phyloP scores from a whole-genome alignment of 1,140 invertebrate genomes.

The Zaprionus nigranus region DNA sequence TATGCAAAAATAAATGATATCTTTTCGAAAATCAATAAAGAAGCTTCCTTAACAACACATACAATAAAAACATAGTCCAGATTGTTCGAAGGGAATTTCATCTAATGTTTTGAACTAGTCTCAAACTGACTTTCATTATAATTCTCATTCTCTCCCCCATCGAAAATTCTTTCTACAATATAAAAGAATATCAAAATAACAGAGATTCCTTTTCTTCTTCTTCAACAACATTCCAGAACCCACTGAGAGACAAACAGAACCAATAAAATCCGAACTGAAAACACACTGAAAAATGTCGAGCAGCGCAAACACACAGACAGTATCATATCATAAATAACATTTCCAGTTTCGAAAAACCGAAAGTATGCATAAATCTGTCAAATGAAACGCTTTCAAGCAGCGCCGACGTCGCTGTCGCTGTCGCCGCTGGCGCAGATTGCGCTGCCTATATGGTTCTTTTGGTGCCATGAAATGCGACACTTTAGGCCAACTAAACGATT shows the following conservation, averaged over 20 bases:
- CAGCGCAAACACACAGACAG: constrained; percentile 21
- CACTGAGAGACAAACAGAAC: constrained; percentile 39
- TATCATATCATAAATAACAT: constrained; percentile 61
- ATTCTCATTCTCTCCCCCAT: too few species aligned
- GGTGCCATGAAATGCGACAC: constrained; percentile 64
- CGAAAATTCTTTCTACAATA: too few species aligned
- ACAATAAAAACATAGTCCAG: too few species aligned
- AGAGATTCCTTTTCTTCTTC: neutral
- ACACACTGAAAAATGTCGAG: constrained; percentile 37
- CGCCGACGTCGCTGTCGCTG: constrained; percentile 13
- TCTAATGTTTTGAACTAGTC: too few species aligned
- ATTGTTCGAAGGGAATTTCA: too few species aligned
- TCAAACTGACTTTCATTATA: too few species aligned
- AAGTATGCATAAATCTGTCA: constrained; percentile 73
- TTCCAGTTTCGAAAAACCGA: constrained; percentile 45
- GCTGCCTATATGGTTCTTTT: constrained; percentile 25
- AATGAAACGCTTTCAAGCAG: constrained; percentile 57
- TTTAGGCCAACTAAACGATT: constrained; percentile 56
- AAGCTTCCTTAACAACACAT: too few species aligned
- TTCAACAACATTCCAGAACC: constrained; percentile 26
- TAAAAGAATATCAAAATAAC: neutral
- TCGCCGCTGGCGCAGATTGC: neutral
- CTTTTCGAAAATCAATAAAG: too few species aligned
- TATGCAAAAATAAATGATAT: too few species aligned
- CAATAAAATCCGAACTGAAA: constrained; percentile 23